Evolutionary conservation across 2,888 invertebrate genomes (phyloP).

Genomic region (Dendrolimus houi): DNA sequence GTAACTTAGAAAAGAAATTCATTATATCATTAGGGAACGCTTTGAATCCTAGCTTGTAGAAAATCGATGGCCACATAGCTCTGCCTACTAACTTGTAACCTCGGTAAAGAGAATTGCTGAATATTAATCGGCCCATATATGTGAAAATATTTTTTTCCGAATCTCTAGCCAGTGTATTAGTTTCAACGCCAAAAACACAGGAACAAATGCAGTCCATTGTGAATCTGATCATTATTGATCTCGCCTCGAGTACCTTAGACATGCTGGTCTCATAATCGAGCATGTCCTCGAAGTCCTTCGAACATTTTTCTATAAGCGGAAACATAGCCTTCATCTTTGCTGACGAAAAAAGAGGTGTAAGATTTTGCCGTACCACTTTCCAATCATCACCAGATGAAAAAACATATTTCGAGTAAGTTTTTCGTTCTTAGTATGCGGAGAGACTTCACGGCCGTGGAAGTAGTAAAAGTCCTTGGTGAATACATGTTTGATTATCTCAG

Average conservation of each 20-base stretch:
- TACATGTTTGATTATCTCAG: constrained; percentile 38
- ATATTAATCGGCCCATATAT: constrained; percentile 28
- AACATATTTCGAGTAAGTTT: constrained; percentile 33
- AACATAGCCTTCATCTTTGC: constrained; percentile 58
- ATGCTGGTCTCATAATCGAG: constrained; percentile 23
- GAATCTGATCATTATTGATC: constrained; percentile 28
- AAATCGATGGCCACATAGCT: constrained; percentile 40
- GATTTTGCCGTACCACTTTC: constrained; percentile 47
- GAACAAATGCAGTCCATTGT: constrained; percentile 47
- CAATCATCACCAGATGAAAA: constrained; percentile 41
- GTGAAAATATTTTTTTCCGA: constrained; percentile 28
- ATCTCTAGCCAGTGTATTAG: constrained; percentile 28
- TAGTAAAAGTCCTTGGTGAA: constrained; percentile 47
- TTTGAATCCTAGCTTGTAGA: constrained; percentile 35
- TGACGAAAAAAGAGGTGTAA: constrained; percentile 46
- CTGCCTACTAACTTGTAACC: constrained; percentile 26
- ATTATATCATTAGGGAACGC: constrained; percentile 23
- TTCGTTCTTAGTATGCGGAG: constrained; percentile 33
- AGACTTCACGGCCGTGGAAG: constrained; percentile 42
- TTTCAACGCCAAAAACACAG: constrained; percentile 46
- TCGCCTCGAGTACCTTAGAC: constrained; percentile 23
- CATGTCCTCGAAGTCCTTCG: constrained; percentile 28
- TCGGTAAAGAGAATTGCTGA: constrained; percentile 22
- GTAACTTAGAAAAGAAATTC: constrained; percentile 28
- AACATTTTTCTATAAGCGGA: constrained; percentile 34